These are phyloP conservation scores for Tolypeutes matacus DNA, from an alignment of 2,797 vertebrate genomes.

Conservation along the genomic window DNA sequence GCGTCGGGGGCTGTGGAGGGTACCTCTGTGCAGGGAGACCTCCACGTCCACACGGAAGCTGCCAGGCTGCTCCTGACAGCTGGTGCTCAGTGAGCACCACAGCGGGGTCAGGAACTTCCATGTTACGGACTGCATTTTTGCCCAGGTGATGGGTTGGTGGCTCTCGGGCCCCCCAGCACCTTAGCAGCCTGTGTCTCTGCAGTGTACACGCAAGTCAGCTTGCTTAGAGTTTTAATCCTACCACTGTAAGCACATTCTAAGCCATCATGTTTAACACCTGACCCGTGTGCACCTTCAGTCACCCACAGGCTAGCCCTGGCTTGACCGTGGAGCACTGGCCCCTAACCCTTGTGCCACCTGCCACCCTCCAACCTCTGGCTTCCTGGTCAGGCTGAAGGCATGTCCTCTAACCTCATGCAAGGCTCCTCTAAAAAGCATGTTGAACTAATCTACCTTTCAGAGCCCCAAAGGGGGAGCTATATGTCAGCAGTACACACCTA, in stretches of 20 bases:
- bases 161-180: not conserved
- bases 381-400: not conserved
- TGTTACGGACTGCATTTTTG: not conserved
- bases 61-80: not conserved
- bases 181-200: not conserved
- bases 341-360: too few species aligned
- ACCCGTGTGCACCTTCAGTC: not conserved
- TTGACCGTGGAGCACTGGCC: accelerated
- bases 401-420: not conserved
- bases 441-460: constrained; percentile 11
- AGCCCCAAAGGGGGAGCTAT: not conserved
- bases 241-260: not conserved
- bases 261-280: not conserved
- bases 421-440: constrained; percentile 1
- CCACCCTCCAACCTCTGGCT: not conserved
- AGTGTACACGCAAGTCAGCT: not conserved
- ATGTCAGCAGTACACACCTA: not conserved
- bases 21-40: not conserved
- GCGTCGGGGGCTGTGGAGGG: not conserved
- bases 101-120: not conserved
- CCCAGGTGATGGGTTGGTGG: not conserved
- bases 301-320: not conserved
- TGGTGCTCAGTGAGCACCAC: not conserved
- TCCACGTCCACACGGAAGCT: not conserved
- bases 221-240: not conserved